Conservation (phyloP, 2,888 invertebrate species). For the Latrodectus elegans region DNA sequence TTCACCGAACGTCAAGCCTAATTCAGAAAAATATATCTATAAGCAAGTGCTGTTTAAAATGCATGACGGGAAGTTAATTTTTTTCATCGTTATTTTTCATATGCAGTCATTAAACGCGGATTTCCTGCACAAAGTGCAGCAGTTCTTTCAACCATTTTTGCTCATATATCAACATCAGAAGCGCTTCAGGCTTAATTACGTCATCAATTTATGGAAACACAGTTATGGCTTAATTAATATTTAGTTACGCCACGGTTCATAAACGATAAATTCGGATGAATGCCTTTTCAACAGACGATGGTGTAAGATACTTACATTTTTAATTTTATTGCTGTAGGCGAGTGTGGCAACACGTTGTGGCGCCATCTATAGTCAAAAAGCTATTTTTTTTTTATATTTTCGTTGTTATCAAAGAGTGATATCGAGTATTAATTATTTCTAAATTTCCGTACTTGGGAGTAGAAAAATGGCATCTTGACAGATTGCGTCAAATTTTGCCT, state of each 20-base stretch:
- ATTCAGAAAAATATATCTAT: constrained; percentile 38
- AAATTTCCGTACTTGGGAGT: constrained; percentile 49
- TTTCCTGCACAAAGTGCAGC: constrained; percentile 42
- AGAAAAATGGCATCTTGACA: constrained; percentile 65
- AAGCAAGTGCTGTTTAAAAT: constrained; percentile 63
- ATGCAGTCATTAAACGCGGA: constrained; percentile 61
- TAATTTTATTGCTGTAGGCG: constrained; percentile 52
- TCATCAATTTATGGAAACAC: constrained; percentile 68
- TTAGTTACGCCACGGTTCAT: constrained; percentile 68
- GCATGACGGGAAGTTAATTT: constrained; percentile 49
- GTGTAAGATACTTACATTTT: constrained; percentile 46
- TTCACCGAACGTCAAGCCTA: not conserved
- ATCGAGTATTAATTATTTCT: constrained; percentile 68
- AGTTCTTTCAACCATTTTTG: constrained; percentile 37
- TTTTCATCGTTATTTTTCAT: constrained; percentile 33
- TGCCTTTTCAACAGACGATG: constrained; percentile 41
- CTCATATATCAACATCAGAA: constrained; percentile 67
- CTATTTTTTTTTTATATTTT: constrained; percentile 2
- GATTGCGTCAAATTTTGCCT: constrained; percentile 62
- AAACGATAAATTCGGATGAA: constrained; percentile 64
- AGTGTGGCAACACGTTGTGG: constrained; percentile 65
- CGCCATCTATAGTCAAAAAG: constrained; percentile 35
- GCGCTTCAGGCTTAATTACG: constrained; percentile 62
- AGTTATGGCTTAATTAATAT: constrained; percentile 68
- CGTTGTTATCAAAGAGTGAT: constrained; percentile 21